These are phyloP conservation scores for Scaptomyza caliginosa DNA, from an alignment of 2,888 invertebrate genomes.

Conservation along the genomic window DNA sequence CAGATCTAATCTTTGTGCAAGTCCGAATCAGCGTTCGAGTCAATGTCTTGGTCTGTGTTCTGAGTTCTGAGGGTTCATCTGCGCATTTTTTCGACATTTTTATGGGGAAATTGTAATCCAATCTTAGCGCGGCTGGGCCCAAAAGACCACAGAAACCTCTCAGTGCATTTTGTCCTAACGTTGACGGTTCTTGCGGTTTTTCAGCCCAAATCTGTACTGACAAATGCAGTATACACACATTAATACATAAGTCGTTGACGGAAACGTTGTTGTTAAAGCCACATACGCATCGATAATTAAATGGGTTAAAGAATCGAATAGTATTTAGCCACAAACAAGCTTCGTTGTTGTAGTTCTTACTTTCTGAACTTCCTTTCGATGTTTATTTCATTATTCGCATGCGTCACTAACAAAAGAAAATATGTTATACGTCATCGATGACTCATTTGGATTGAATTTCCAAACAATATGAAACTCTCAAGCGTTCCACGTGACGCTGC, in stretches of 20 bases:
- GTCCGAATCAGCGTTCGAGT: slow-evolving; percentile 17
- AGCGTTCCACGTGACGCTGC: slow-evolving; percentile 55
- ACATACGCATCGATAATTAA: slow-evolving; percentile 24
- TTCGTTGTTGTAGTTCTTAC: not conserved
- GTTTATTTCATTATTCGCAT: slow-evolving; percentile 7
- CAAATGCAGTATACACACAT: slow-evolving; percentile 62
- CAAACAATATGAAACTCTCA: slow-evolving; percentile 56
- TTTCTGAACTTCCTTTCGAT: not conserved
- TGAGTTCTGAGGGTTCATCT: slow-evolving; percentile 42
- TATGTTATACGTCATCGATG: slow-evolving; percentile 45
- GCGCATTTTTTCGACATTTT: slow-evolving; percentile 71
- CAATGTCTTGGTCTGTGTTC: not conserved
- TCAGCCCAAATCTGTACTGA: slow-evolving; percentile 61
- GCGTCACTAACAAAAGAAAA: slow-evolving; percentile 40
- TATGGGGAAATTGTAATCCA: slow-evolving; percentile 78
- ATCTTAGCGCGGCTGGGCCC: slow-evolving; percentile 36
- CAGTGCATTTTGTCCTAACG: slow-evolving; percentile 77
- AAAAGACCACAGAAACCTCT: slow-evolving; percentile 65
- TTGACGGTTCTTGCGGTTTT: slow-evolving; percentile 68
- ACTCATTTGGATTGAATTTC: slow-evolving; percentile 52
- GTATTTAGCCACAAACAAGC: too few species aligned
- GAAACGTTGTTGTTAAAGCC: slow-evolving; percentile 3
- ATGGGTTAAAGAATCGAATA: slow-evolving; percentile 14
- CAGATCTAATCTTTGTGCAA: slow-evolving; percentile 75
- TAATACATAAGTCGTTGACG: slow-evolving; percentile 24